Evolutionary conservation across 2,113 vertebrate species (phyloP).

Genomic region (Chaenogobius annularis): DNA sequence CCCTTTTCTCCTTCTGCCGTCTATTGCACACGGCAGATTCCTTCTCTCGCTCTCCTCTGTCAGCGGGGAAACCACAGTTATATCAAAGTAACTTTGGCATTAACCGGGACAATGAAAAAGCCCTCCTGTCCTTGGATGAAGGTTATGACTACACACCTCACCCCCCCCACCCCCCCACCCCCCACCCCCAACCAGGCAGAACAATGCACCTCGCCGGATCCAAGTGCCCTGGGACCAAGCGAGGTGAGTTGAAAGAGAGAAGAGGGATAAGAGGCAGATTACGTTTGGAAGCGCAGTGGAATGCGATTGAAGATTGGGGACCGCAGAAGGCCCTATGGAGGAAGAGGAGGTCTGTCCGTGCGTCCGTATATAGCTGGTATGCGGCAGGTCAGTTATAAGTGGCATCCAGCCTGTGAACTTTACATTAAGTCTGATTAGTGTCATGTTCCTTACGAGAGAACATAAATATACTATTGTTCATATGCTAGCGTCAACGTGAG

Average conservation of each 20-base stretch:
- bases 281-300: neutral
- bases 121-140: conserved; percentile 8
- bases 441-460: conserved; percentile 5
- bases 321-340: neutral
- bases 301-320: conserved; percentile 15
- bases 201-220: neutral
- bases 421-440: conserved; percentile 9
- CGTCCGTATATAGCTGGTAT: neutral
- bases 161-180: neutral
- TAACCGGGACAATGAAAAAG: conserved; percentile 2
- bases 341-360: neutral
- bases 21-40: neutral
- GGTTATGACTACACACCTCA: neutral
- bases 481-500: conserved; percentile 2
- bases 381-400: conserved; percentile 10
- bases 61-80: neutral
- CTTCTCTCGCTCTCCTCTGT: neutral
- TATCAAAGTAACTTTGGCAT: conserved; percentile 11
- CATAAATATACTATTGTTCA: conserved; percentile 1
- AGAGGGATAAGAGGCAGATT: conserved; percentile 13
- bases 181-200: neutral
- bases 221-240: neutral
- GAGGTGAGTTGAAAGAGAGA: conserved; percentile 8
- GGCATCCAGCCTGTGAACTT: neutral
- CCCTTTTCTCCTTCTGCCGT: neutral